Evolutionary conservation across 2,888 invertebrate species (phyloP), one percentile per base, ranked within the genome.

Genomic region (Epirrhoe tristata): DNA sequence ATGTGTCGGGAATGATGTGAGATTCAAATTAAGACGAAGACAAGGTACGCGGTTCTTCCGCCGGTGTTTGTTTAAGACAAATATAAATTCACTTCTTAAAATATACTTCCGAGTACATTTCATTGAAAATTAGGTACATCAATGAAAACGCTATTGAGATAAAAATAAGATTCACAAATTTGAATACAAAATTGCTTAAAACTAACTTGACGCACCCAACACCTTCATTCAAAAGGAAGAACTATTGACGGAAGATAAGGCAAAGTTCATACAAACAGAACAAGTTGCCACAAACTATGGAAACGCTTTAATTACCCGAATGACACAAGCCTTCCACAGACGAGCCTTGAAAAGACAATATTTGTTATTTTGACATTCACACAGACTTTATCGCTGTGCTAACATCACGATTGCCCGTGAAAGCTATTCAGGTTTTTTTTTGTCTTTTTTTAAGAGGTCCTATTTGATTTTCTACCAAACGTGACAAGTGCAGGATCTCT

Each of bases 301-400:
- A 76, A 78, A 81, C 76, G 73, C 75, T 77, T 84, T 88, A 88
- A 89, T 88, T 88, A 83, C 84, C 75, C 83, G 78, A 80, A 81
- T 81, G 77, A 83, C 81, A 82, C 80, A 81, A 80, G 78, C 80
- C 76, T 80, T 80, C 59, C 36, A 58, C 55, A 60, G 67, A 36
- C 67, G 58, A 59, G 58, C 56, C 62, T 63, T 63, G 57, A 81
- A 86, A 81, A 86, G 89, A 89, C 90, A 93, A 93, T 93, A 91
- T 90, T 91, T 91, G 88, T 88, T 88, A 86, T 93, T 94, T 94
- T 94, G 93, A 92, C 93, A 93, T 93, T 93, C 93, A 93, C 91
- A 91, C 90, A 90, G 84, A 78, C 85, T 90, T 93, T 93, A 93
- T 93, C 93, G 84, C 83, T 86, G 84, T 78, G 74, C 87, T 90